These are phyloP conservation scores for Python bivittatus DNA, from an alignment of 2,113 vertebrate genomes.

Conservation along the genomic window DNA sequence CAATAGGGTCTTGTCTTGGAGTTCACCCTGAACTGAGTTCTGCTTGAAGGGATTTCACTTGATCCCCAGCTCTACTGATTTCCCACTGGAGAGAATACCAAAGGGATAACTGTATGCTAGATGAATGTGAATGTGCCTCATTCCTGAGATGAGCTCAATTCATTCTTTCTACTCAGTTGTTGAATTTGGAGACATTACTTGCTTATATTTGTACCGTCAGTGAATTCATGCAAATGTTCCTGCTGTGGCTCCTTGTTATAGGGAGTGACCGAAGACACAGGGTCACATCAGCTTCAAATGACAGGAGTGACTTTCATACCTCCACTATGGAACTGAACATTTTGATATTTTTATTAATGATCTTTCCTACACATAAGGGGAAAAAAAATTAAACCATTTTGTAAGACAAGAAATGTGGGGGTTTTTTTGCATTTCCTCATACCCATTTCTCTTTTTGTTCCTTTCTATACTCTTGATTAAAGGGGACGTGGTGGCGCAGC, in stretches of 20 bases:
- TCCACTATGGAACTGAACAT: neutral
- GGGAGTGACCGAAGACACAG: rapidly evolving
- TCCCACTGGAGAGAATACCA: neutral
- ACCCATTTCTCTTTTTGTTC: neutral
- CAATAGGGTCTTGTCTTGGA: neutral
- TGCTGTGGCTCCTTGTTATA: neutral
- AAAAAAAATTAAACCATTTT: neutral
- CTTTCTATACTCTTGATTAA: neutral
- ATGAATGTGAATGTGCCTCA: neutral
- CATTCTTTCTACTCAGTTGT: no score
- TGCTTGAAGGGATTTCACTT: no score
- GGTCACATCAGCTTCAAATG: neutral
- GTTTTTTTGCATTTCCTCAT: neutral
- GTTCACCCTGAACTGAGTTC: neutral
- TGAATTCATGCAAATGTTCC: neutral
- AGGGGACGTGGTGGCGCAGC: no score
- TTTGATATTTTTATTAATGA: neutral
- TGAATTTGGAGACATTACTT: neutral
- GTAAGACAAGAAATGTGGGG: neutral
- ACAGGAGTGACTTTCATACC: neutral
- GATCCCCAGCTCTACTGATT: neutral
- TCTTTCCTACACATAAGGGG: neutral
- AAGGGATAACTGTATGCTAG: neutral
- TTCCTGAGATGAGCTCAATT: neutral
- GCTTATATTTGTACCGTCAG: neutral